A percentile compares a stretch with the other conserved stretches of the same genome.
Conservation (phyloP, 2,113 vertebrate genomes). For the Calidris pygmaea region DNA sequence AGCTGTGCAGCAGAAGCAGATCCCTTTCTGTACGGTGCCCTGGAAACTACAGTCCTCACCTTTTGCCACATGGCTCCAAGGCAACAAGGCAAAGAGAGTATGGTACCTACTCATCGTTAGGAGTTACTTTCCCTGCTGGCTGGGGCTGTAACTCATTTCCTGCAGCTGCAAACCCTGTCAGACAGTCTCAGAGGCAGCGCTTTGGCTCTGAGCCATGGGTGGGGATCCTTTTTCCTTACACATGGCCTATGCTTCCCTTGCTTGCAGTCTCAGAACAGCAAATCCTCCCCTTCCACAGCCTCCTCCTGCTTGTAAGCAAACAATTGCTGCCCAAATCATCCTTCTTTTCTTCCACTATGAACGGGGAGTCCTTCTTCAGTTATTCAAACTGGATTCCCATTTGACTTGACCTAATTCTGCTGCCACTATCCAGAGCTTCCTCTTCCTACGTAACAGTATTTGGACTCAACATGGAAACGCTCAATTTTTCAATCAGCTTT, state of each 20-base stretch:
- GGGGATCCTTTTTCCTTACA: constrained; percentile 23
- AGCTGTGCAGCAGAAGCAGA: neutral
- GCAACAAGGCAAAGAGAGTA: neutral
- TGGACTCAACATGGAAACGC: neutral
- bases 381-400: neutral
- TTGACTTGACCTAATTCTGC: neutral
- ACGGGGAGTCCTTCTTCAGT: neutral
- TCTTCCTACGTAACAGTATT: neutral
- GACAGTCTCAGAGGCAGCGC: neutral
- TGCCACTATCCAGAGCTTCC: neutral
- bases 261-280: neutral
- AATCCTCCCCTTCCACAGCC: neutral
- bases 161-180: constrained; percentile 54
- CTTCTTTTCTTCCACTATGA: neutral
- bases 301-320: neutral
- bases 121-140: constrained; percentile 20
- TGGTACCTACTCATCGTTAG: neutral
- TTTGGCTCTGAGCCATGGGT: constrained; percentile 13
- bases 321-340: neutral
- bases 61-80: neutral
- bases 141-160: constrained; percentile 56
- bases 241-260: neutral
- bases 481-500: neutral
- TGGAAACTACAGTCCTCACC: neutral
- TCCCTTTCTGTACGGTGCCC: neutral